phyloP scores from a whole-genome alignment of 2,888 invertebrate genomes.

The Dasypolia templi region DNA sequence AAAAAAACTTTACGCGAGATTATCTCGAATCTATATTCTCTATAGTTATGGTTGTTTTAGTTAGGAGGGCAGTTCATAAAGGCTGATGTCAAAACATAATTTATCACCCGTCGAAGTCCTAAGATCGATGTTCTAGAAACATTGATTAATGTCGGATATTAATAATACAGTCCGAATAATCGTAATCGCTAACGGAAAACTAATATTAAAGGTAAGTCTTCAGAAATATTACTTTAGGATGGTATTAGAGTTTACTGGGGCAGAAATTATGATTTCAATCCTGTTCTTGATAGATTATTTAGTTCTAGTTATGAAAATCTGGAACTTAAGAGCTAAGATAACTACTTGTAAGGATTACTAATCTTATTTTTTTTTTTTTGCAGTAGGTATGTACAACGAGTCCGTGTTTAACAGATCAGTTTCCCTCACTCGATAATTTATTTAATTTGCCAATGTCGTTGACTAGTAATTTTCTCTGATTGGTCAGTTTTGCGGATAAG shows the following conservation, averaged over 20 bases:
- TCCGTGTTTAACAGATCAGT: too few species aligned
- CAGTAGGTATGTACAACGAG: background rate
- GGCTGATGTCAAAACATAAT: conserved; percentile 33
- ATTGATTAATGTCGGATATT: conserved; percentile 39
- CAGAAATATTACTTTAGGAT: conserved; percentile 9
- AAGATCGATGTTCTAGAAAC: conserved; percentile 40
- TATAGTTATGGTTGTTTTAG: too few species aligned
- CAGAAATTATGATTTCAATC: background rate
- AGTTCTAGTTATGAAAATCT: conserved; percentile 3
- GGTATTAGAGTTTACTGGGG: background rate
- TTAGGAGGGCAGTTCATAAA: too few species aligned
- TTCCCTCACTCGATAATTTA: too few species aligned
- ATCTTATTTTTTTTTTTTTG: background rate
- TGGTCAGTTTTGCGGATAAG: too few species aligned
- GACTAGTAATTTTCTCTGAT: too few species aligned
- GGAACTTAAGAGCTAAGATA: background rate
- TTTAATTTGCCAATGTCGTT: too few species aligned
- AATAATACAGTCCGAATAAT: conserved; percentile 22
- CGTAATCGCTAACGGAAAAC: conserved; percentile 9
- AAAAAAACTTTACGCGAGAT: too few species aligned
- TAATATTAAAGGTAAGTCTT: conserved; percentile 2
- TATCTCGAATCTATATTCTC: too few species aligned
- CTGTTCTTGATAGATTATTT: conserved; percentile 4
- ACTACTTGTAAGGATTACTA: background rate
- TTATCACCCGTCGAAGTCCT: conserved; percentile 22